These are phyloP conservation scores for Procambarus clarkii DNA, from an alignment of 1,140 invertebrate genomes.

Conservation along the genomic window DNA sequence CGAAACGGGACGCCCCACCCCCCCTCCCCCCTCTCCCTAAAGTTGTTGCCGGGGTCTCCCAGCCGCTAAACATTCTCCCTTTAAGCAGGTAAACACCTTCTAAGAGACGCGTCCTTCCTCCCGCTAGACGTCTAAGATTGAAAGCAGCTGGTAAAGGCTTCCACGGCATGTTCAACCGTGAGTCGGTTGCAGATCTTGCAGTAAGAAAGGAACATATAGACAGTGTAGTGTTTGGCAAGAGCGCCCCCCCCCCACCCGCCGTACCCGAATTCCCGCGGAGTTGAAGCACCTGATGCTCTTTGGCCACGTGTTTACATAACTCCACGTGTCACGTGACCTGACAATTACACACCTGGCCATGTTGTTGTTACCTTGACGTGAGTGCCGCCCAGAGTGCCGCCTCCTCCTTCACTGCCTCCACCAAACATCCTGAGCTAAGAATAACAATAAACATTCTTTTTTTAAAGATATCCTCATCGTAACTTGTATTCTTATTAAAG, in stretches of 20 bases:
- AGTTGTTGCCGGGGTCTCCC: constrained; percentile 13
- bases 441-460: no score
- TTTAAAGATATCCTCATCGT: no score
- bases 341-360: background rate
- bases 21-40: constrained; percentile 6
- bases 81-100: background rate
- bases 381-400: no score
- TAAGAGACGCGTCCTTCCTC: background rate
- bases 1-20: constrained; percentile 15
- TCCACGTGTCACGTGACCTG: background rate
- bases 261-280: constrained; percentile 25
- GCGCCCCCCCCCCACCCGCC: background rate
- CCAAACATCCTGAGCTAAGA: no score
- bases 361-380: background rate
- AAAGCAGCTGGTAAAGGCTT: no score
- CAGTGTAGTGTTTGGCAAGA: constrained; percentile 13
- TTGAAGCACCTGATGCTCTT: constrained; percentile 35
- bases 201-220: background rate
- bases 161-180: background rate
- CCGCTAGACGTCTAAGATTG: no score
- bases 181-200: background rate
- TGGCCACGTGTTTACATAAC: constrained; percentile 40
- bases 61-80: background rate
- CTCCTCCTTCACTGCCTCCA: no score
- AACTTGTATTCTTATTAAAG: no score